phyloP scores from a whole-genome alignment of 2,888 invertebrate genomes.

The Orthosia gothica region DNA sequence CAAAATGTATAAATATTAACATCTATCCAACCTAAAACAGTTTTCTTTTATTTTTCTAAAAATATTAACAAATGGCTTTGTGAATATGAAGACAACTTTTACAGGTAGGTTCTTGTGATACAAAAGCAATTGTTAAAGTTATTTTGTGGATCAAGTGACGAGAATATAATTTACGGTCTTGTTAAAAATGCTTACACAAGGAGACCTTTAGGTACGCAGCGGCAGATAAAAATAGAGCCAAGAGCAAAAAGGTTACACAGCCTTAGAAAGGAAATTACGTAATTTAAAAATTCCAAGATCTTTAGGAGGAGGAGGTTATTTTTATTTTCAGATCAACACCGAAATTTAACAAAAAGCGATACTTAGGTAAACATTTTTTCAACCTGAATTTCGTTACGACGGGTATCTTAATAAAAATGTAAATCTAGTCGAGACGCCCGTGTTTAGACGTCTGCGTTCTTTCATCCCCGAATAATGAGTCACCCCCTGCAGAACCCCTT shows the following conservation, averaged over 20 bases:
- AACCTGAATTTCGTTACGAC: conserved; percentile 44
- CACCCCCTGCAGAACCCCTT: conserved; percentile 51
- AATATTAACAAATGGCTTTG: too few relatives aligned
- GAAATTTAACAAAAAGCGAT: conserved; percentile 42
- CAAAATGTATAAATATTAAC: neutral
- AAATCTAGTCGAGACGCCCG: conserved; percentile 55
- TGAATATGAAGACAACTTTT: neutral
- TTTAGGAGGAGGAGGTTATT: conserved; percentile 19
- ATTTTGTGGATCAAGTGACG: conserved; percentile 13
- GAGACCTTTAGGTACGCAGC: conserved; percentile 11
- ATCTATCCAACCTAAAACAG: neutral
- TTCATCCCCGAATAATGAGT: conserved; percentile 63
- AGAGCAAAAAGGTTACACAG: conserved; percentile 24
- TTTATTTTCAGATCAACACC: conserved; percentile 39
- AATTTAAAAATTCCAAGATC: conserved; percentile 43
- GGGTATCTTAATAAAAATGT: conserved; percentile 59
- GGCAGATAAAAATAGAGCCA: conserved; percentile 23
- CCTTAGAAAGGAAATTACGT: conserved; percentile 33
- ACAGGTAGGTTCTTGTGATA: neutral
- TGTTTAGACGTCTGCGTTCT: conserved; percentile 62
- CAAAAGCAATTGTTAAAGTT: conserved; percentile 15
- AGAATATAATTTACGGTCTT: conserved; percentile 21
- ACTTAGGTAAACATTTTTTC: conserved; percentile 34
- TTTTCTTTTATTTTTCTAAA: neutral
- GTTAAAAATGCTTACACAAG: conserved; percentile 27